Percentiles rank a stretch among this genome's conserved stretches.
Evolutionary conservation across 1,140 invertebrate species (phyloP).

Genomic region (Oreohelix idahoensis): DNA sequence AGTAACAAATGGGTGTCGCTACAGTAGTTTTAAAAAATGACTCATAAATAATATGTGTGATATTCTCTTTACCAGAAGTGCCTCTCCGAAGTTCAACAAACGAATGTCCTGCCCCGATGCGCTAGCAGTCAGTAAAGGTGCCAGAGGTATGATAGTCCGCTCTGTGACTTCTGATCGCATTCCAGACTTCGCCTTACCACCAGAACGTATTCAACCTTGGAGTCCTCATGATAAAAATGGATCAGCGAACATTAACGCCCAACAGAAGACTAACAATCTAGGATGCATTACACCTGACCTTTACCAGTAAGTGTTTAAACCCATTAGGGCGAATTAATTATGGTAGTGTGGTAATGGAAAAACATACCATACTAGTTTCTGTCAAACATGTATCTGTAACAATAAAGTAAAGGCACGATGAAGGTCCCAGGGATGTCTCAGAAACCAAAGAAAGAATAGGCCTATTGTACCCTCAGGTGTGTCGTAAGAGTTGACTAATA

Average conservation of each 20-base stretch:
- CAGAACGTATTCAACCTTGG: conserved; percentile 62
- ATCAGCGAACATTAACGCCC: conserved; percentile 4
- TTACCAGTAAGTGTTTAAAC: conserved; percentile 51
- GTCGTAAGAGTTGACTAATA: too few species aligned
- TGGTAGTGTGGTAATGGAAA: too few species aligned
- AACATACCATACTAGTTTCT: too few species aligned
- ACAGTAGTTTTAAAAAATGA: too few species aligned
- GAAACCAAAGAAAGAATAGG: too few species aligned
- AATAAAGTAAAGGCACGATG: too few species aligned
- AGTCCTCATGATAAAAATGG: conserved; percentile 29
- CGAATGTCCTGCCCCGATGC: conserved; percentile 57
- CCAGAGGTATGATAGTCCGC: conserved; percentile 48
- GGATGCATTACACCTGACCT: conserved; percentile 59
- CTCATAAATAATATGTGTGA: too few species aligned
- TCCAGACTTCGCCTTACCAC: conserved; percentile 61
- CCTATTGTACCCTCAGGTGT: too few species aligned
- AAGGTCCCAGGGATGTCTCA: too few species aligned
- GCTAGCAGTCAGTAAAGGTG: conserved; percentile 17
- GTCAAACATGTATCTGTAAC: too few species aligned
- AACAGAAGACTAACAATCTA: conserved; percentile 49
- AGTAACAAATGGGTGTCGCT: too few species aligned
- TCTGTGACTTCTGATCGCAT: conserved; percentile 56
- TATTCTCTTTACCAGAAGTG: conserved; percentile 36
- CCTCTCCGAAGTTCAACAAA: conserved; percentile 55
- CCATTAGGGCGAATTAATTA: too few species aligned